Evolutionary conservation across 1,140 invertebrate species (phyloP), one percentile per base, ranked within the genome.

Genomic region (Drosophila guanche): DNA sequence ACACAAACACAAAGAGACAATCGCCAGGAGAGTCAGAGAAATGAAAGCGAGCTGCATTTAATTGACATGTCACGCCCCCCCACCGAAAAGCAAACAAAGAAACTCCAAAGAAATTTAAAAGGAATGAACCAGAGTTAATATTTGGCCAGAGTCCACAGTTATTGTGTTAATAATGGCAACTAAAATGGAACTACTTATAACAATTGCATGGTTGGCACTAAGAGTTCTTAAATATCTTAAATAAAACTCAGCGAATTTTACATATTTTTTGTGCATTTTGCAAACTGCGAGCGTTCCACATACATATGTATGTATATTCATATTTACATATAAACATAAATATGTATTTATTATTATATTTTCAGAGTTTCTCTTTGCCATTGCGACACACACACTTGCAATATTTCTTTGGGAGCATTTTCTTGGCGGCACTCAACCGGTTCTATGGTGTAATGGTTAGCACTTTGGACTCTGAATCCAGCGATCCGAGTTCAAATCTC

Each of bases 391-490:
- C 29, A 33, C 29, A 33, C 6, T 1, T 3, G 16, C n/a, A 5
- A 45, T 10, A 14, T n/a, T 5, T 41, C 8, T 8, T 47, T 41
- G 0, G 23, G 27, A 2, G n/a, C 22, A 46, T 25, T 67, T 62
- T 63, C 33, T 2, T 7, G 2, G 0, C 3, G 22, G 1, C 4
- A 2, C 2, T 7, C 65, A 68, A 8, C 65, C 6, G 90, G 90
- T 95, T 94, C 95, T 94, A 95, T 96, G 95, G 95, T 96, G 95
- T 96, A 96, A 96, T 95, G 95, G 95, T 96, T 94, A 96, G 95
- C 95, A 96, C 95, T 96, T 95, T 96, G 95, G 95, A 96, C 95
- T 96, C 93, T 96, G 95, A 96, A 96, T 96, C 95, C 95, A 95
- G 95, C 95, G 95, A 96, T 95, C 95, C 95, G 95, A 95, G 95